Evolutionary conservation across 2,797 vertebrate genomes (phyloP).

Genomic region (Cygnus olor): DNA sequence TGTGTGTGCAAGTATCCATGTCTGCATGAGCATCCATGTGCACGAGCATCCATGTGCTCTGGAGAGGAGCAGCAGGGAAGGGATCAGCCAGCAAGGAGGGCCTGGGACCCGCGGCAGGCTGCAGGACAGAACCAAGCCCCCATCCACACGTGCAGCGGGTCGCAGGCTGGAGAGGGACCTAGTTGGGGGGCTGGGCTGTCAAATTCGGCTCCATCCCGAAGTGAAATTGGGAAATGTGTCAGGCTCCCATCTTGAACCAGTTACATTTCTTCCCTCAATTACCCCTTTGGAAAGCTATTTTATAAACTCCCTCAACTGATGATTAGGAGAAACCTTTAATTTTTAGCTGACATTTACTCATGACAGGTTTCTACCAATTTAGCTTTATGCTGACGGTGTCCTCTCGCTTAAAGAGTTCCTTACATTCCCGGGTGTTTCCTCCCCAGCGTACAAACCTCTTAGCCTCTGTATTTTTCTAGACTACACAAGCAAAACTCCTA

Average conservation of each 20-base stretch:
- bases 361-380: slow-evolving; percentile 43
- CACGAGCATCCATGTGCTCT: too few species aligned
- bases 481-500: background rate
- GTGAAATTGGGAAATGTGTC: slow-evolving; percentile 59
- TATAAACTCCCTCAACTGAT: slow-evolving; percentile 59
- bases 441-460: background rate
- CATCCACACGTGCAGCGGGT: fast-evolving
- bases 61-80: too few species aligned
- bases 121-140: background rate
- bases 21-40: background rate
- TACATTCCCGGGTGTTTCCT: slow-evolving; percentile 53
- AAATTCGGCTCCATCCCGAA: slow-evolving; percentile 24
- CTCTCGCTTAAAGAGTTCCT: background rate
- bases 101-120: background rate
- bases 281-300: slow-evolving; percentile 53
- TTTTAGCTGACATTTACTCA: slow-evolving; percentile 24
- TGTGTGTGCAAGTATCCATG: background rate
- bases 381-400: background rate
- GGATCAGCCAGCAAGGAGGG: too few species aligned
- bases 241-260: slow-evolving; percentile 67
- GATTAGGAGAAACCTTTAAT: slow-evolving; percentile 57
- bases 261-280: slow-evolving; percentile 69
- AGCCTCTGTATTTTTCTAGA: background rate
- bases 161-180: background rate
- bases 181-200: slow-evolving; percentile 5